Base-by-base conservation (phyloP, 1,140 invertebrate species). In the Apis cerana region DNA sequence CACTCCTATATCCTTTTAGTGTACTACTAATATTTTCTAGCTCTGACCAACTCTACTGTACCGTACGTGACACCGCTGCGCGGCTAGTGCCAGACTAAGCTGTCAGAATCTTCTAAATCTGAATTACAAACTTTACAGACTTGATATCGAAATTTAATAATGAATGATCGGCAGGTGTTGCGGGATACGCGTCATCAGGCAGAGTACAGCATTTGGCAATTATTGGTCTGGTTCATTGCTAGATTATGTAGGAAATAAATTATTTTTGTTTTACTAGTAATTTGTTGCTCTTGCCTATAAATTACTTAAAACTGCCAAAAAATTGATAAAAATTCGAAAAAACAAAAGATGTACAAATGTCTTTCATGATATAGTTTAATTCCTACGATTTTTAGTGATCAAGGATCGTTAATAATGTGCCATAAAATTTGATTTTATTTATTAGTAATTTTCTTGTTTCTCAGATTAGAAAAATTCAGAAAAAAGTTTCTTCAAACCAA, bases 21-120 rank as follows among this genome's bases (percentile, higher is more conserved):
- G 90, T 94, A 92, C 88, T 88, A 88, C 89, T 91, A 93, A 93
- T 92, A 92, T 93, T 93, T 94, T 94, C 89, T 94, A 94, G 93
- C 93, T 93, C 88, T 92, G 92, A 93, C 82, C 91, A 89, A 93
- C 91, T 92, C 91, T 90, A 91, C 91, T 90, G 91, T 92, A 93
- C 89, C 85, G 89, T 86, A 91, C 89, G 91, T 93, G 92, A 85
- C 91, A 92, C 89, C 88, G 91, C 89, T 91, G 91, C 88, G 89
- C 89, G 86, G 90, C 89, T 88, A 92, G 91, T 93, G 90, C 89
- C 90, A 92, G 89, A 91, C 90, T 91, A 92, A 89, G 91, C 91
- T 91, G 90, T 92, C 85, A 86, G 78, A 90, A 91, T 88, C 89
- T 90, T 90, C 91, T 89, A 88, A 91, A 88, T 91, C 85, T 65